Evolutionary conservation across 2,113 vertebrate genomes (phyloP).

Genomic region (Aythya baeri): DNA sequence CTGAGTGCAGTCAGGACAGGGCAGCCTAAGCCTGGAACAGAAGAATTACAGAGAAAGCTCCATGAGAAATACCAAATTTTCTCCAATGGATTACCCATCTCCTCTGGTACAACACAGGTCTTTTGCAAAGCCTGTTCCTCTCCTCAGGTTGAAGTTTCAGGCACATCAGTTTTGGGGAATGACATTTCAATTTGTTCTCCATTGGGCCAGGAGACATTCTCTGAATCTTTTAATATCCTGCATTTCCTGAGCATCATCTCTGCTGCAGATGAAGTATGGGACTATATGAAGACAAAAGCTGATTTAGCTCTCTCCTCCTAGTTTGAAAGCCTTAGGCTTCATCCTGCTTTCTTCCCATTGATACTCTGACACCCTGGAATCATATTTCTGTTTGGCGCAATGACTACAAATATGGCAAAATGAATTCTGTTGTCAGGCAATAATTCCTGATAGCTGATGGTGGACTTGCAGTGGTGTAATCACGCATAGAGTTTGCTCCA

Average conservation of each 20-base stretch:
- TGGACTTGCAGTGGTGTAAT: not conserved
- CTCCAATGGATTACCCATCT: not conserved
- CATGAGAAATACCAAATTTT: not conserved
- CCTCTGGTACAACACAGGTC: not conserved
- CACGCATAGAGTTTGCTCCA: conserved; percentile 17
- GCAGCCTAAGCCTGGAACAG: not conserved
- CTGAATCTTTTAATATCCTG: not conserved
- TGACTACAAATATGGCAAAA: not conserved
- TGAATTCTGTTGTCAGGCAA: not conserved
- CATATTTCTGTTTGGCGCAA: not conserved
- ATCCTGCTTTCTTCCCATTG: not conserved
- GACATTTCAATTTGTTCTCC: not conserved
- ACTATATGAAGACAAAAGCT: not conserved
- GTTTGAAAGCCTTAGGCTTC: not conserved
- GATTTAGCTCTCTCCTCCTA: not conserved
- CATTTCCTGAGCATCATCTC: not conserved
- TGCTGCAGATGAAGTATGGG: not conserved
- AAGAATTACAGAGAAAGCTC: not conserved
- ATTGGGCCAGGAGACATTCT: not conserved
- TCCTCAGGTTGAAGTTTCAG: not conserved
- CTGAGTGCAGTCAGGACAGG: not conserved
- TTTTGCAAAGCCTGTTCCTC: not conserved
- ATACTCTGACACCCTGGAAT: not conserved
- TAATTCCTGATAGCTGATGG: not conserved
- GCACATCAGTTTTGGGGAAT: not conserved